Evolutionary conservation across 2,113 vertebrate genomes (phyloP).

Genomic region (Apteryx owenii): DNA sequence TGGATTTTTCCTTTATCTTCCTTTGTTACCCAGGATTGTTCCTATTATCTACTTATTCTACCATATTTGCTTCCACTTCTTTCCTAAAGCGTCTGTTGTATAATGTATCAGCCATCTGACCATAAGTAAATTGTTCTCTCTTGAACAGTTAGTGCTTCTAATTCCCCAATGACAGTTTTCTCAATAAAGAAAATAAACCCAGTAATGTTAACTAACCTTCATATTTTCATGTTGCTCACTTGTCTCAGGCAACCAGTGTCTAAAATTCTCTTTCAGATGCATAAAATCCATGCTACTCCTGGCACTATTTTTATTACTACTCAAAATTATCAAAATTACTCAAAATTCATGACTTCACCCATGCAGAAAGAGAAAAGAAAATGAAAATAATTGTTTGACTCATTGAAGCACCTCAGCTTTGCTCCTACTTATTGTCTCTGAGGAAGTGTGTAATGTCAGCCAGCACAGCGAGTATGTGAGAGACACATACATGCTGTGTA

Average conservation of each 20-base stretch:
- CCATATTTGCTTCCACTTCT: background rate
- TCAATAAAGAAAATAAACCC: background rate
- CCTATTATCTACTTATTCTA: background rate
- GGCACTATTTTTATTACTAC: background rate
- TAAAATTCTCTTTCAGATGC: background rate
- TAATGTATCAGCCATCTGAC: background rate
- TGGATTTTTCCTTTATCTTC: background rate
- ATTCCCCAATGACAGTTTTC: background rate
- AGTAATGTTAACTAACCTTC: background rate
- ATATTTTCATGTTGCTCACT: background rate
- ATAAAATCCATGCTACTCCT: background rate
- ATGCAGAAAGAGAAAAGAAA: background rate
- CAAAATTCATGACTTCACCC: background rate
- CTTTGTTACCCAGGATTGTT: background rate
- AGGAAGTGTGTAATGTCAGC: background rate
- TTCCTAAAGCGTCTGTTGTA: background rate
- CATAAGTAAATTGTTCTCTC: background rate
- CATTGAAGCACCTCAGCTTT: background rate
- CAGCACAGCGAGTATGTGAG: background rate
- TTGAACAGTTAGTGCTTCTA: background rate
- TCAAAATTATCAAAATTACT: background rate
- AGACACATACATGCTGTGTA: background rate
- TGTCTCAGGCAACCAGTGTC: background rate
- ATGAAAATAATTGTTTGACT: background rate
- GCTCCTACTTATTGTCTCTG: background rate